Conservation (phyloP, 2,888 invertebrate genomes). For the Thalpophila matura region DNA sequence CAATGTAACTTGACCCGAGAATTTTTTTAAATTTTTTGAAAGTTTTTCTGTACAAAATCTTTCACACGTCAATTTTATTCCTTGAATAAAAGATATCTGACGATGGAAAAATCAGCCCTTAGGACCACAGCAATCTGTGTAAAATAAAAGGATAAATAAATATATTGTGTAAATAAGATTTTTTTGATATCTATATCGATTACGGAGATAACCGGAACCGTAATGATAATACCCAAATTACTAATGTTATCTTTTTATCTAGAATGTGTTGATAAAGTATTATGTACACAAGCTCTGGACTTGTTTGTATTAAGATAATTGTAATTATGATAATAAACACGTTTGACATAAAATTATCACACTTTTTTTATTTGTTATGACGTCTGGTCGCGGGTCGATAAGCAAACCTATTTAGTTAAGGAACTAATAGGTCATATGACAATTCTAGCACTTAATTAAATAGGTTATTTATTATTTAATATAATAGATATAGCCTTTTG, state of each 20-base stretch:
- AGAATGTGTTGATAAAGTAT: constrained; percentile 63
- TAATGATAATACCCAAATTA: constrained; percentile 66
- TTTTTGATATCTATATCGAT: constrained; percentile 68
- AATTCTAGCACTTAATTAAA: no score
- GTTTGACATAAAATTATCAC: constrained; percentile 9
- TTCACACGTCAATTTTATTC: no score
- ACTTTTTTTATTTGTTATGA: constrained; percentile 1
- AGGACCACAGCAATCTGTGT: background rate
- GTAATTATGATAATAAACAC: constrained; percentile 37
- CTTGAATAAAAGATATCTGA: no score
- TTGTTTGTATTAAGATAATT: constrained; percentile 64
- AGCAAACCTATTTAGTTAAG: no score
- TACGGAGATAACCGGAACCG: constrained; percentile 57
- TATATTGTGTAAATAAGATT: constrained; percentile 11
- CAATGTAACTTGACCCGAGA: no score
- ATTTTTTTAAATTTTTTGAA: no score
- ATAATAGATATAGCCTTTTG: no score
- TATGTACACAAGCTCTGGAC: constrained; percentile 50
- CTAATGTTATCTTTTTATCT: constrained; percentile 65
- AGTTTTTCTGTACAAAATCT: no score
- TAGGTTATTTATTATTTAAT: no score
- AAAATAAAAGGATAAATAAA: background rate
- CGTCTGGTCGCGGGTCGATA: no score
- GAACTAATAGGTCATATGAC: no score
- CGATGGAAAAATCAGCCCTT: no score